A percentile compares a stretch with the other conserved stretches of the same genome.
Conservation (phyloP, 2,888 invertebrate genomes). For the Omphaloscelis lunosa region DNA sequence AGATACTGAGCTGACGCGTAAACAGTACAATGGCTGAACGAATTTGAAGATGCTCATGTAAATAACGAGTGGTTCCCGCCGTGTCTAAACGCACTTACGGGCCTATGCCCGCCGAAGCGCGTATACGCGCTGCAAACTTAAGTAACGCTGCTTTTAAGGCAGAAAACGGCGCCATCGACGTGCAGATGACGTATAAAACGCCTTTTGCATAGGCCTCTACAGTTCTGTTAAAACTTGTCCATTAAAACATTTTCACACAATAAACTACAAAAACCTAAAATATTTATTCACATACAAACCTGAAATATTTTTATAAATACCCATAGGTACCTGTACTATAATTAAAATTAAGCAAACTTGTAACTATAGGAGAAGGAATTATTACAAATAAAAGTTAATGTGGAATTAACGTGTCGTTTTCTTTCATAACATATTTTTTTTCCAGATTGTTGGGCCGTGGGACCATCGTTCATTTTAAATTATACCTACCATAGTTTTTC, state of each 20-base stretch:
- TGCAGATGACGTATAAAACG: neutral
- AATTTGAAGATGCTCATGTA: neutral
- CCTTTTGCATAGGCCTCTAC: neutral
- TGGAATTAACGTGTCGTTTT: neutral
- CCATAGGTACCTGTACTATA: conserved; percentile 1
- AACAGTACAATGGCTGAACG: neutral
- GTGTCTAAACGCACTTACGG: neutral
- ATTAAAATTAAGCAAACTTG: conserved; percentile 1
- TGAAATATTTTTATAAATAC: conserved; percentile 17
- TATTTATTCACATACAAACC: neutral
- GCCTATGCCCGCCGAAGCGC: too few species aligned
- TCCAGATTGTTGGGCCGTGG: neutral
- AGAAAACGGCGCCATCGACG: neutral
- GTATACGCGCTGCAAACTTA: too few species aligned
- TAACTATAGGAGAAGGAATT: neutral
- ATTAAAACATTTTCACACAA: neutral
- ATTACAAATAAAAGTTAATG: conserved; percentile 11
- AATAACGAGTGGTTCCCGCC: neutral
- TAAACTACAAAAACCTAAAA: neutral
- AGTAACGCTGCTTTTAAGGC: neutral
- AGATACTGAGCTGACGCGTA: neutral
- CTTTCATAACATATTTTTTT: neutral
- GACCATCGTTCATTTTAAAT: neutral
- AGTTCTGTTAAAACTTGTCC: neutral
- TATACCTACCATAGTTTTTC: neutral